phyloP scores from a whole-genome alignment of 1,140 invertebrate species.

The Piezodorus guildinii region DNA sequence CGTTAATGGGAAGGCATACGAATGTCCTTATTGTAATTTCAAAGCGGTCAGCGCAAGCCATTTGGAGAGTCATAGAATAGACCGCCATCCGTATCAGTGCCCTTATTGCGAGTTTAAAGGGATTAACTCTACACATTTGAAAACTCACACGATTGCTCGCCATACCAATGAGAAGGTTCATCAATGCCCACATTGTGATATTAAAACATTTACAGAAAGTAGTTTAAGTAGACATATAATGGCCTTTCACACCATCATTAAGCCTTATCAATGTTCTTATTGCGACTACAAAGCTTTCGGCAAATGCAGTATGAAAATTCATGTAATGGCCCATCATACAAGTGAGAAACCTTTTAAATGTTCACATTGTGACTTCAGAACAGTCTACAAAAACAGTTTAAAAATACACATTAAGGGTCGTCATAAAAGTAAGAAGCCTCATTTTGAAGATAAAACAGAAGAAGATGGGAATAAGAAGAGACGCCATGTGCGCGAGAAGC shows the following conservation, averaged over 20 bases:
- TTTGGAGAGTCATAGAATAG: no score
- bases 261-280: background rate
- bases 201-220: background rate
- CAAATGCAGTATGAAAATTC: background rate
- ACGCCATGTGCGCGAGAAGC: no score
- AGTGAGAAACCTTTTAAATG: background rate
- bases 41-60: no score
- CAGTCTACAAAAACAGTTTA: background rate
- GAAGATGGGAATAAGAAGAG: no score
- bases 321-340: background rate
- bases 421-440: no score
- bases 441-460: no score
- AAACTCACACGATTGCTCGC: background rate
- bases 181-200: background rate
- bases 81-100: background rate
- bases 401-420: background rate
- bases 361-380: background rate
- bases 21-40: no score
- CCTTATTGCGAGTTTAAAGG: background rate
- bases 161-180: background rate
- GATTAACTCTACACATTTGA: background rate
- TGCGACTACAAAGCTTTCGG: background rate
- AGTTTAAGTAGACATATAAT: background rate
- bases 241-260: background rate
- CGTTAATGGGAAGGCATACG: no score